Evolutionary conservation across 2,113 vertebrate genomes (phyloP).

Genomic region (Ochotona princeps): DNA sequence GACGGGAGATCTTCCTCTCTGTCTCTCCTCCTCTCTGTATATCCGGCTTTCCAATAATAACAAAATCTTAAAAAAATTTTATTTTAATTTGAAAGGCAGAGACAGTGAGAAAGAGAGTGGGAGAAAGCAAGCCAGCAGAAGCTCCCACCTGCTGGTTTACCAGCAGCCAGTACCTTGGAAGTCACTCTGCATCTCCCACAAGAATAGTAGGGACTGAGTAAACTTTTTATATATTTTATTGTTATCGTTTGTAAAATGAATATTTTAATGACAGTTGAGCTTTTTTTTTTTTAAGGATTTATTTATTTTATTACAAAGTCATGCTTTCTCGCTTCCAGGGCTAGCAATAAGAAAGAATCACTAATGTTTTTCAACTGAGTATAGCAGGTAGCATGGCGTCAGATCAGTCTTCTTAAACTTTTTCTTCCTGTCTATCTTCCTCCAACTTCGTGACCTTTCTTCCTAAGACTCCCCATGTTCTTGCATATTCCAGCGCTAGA

Average conservation of each 20-base stretch:
- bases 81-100: too few species aligned
- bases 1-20: too few species aligned
- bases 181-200: too few species aligned
- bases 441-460: neutral
- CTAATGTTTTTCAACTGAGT: neutral
- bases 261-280: neutral
- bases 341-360: neutral
- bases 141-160: too few species aligned
- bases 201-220: too few species aligned
- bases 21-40: too few species aligned
- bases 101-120: neutral
- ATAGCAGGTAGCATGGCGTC: neutral
- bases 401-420: neutral
- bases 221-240: neutral
- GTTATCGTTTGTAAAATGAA: neutral
- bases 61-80: too few species aligned
- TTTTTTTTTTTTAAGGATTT: too few species aligned
- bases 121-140: too few species aligned
- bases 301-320: too few species aligned
- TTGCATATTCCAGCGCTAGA: neutral
- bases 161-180: too few species aligned
- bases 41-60: too few species aligned
- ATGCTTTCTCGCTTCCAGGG: neutral
- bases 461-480: neutral
- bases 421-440: neutral